Conservation (phyloP, 2,797 vertebrate genomes). For the Lates japonicus region DNA sequence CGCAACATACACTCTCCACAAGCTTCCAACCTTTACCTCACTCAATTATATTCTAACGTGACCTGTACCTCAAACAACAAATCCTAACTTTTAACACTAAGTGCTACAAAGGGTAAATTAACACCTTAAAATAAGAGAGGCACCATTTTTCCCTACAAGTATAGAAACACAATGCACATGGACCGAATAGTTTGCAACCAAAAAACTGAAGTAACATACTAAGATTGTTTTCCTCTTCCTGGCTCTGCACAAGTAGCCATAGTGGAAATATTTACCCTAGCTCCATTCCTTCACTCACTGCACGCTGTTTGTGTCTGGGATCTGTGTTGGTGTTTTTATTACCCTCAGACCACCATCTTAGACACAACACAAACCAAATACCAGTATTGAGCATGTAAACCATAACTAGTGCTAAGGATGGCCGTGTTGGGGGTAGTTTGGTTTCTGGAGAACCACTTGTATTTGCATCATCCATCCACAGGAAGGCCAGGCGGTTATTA, state of each 20-base stretch:
- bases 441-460: conserved; percentile 66
- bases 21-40: conserved; percentile 12
- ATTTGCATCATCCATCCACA: conserved; percentile 61
- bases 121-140: not conserved
- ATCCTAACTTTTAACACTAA: not conserved
- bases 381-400: conserved; percentile 50
- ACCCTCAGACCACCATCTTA: conserved; percentile 54
- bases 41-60: not conserved
- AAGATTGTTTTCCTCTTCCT: conserved; percentile 56
- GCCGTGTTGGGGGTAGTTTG: conserved; percentile 27
- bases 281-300: conserved; percentile 62
- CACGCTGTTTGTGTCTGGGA: conserved; percentile 43
- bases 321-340: conserved; percentile 71
- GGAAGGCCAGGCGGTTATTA: conserved; percentile 61
- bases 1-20: conserved; percentile 6
- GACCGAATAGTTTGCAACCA: not conserved
- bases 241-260: conserved; percentile 76
- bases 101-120: conserved; percentile 20
- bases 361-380: conserved; percentile 52
- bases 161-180: conserved; percentile 16
- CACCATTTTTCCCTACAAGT: not conserved
- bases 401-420: conserved; percentile 31
- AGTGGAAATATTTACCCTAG: conserved; percentile 76
- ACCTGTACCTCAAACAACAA: not conserved
- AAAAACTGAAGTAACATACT: conserved; percentile 59